Base-by-base conservation (phyloP, 2,888 invertebrate genomes). In the Drosophila hawaiiensis region DNA sequence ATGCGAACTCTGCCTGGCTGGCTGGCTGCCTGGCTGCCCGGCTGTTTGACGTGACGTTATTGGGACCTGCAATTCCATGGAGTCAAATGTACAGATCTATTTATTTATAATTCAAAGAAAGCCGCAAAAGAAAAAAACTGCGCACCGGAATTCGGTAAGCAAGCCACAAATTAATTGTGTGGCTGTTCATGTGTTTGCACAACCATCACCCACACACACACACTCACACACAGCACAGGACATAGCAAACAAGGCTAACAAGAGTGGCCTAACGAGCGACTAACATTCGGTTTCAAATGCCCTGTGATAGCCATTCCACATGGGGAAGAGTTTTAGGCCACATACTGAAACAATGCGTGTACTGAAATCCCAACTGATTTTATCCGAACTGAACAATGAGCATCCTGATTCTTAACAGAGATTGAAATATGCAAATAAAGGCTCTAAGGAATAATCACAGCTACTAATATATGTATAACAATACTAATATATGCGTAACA, bases 81-180 rank as follows among this genome's bases (percentile, higher is more conserved):
- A 58, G 80, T 74, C 71, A 69, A 85, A 78, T 89, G 72, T 82
- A 69, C 64, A 77, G 82, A 86, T 89, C 84, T 86, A 84, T 89
- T 78, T 84, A 81, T 89, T 78, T 82, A 81, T 89, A 84, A 89
- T 76, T 73, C 80, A 83, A 52, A 60, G 43, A 25, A 37, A 33
- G 54, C 16, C 9, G 2, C 16, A 29, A 29, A 56, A 19, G 37
- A 37, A 37, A 60, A 60, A 63, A 63, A 72, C 29, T 28, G 54
- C 52, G 41, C 49, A 84, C 69, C 54, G 19, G 49, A 66, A 66
- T 83, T 74, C 29, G 69, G 37, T 58, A 76, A 73, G 80, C 56
- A 68, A 78, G 67, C 72, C 78, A 37, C 76, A 74, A 85, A 89
- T 87, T 84, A 85, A 85, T 89, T 89, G 84, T 77, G 82, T 73